Base-by-base conservation (phyloP, 2,888 invertebrate genomes). In the Sminthurides aquaticus region DNA sequence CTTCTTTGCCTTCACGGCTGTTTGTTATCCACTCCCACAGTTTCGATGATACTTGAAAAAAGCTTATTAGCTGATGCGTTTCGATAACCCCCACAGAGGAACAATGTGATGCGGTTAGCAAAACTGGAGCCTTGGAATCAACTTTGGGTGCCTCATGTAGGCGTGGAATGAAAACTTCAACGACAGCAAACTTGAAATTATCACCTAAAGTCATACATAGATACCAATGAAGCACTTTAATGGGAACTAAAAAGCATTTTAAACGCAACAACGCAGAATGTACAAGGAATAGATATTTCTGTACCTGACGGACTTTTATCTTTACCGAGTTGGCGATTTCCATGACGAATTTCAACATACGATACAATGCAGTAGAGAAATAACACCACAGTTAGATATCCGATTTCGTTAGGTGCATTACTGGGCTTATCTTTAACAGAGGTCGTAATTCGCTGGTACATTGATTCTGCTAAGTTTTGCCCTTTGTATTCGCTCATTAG, bases 11-110 rank as follows among this genome's bases (percentile, higher is more conserved):
- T 72, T 55, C 55, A 28, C 26, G 55, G 5, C 77, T 76, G 60
- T 77, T 76, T 18, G 76, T 88, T 43, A 94, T 79, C 52, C 93
- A 79, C 76, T 92, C 90, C 90, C 92, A 93, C 77, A 92, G 89
- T 77, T 88, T 90, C 1, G 89, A 87, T 18, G 91, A 89, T 75
- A 89, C 85, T 69, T 88, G 83, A 77, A 94, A 90, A 71, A 89
- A 89, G 75, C 85, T 86, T 2, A 77, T 60, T 8, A 74, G 49
- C 49, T 67, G 62, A 5, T 34, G 5, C 43, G 68, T 59, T 20
- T 72, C 65, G 52, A 67, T 68, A 5, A 65, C 64, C n/a, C 75
- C 65, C 76, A 77, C 68, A 61, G 73, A 69, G 22, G 72, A 64
- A 58, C 68, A 68, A 34, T 70, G 63, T 5, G 73, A 71, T 24